These are phyloP conservation scores for Dione juno DNA, from an alignment of 2,888 invertebrate genomes.

Conservation along the genomic window DNA sequence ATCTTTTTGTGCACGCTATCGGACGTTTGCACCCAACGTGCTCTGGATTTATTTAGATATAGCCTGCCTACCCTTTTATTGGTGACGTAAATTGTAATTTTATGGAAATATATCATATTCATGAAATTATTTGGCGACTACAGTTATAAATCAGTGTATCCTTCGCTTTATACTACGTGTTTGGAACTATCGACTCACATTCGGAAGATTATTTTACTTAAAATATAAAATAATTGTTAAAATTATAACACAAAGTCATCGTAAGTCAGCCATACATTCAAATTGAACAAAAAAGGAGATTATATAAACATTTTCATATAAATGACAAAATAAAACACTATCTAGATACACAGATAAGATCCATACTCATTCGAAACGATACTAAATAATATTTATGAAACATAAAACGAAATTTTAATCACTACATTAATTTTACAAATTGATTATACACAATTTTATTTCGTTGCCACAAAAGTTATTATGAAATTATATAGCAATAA, in stretches of 20 bases:
- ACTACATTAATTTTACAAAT: constrained; percentile 16
- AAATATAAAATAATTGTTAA: no score
- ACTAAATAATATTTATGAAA: constrained; percentile 15
- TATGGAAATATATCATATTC: neutral
- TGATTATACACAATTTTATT: constrained; percentile 23
- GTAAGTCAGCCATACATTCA: neutral
- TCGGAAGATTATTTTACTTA: no score
- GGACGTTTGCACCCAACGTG: constrained; percentile 76
- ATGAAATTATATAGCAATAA: constrained; percentile 25
- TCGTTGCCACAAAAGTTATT: constrained; percentile 10
- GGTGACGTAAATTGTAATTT: constrained; percentile 33
- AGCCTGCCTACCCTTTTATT: constrained; percentile 46
- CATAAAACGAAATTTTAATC: constrained; percentile 11
- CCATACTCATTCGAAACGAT: neutral
- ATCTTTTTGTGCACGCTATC: constrained; percentile 82
- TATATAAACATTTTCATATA: neutral
- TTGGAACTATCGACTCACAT: no score
- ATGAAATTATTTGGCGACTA: no score
- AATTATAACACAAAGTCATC: neutral
- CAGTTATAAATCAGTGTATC: no score
- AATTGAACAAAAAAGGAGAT: neutral
- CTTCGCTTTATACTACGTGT: no score
- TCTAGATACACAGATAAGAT: constrained; percentile 12
- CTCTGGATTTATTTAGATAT: constrained; percentile 65
- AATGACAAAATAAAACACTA: neutral